Base-by-base conservation (phyloP, 1,140 invertebrate species). In the Nixonia krombeini region DNA sequence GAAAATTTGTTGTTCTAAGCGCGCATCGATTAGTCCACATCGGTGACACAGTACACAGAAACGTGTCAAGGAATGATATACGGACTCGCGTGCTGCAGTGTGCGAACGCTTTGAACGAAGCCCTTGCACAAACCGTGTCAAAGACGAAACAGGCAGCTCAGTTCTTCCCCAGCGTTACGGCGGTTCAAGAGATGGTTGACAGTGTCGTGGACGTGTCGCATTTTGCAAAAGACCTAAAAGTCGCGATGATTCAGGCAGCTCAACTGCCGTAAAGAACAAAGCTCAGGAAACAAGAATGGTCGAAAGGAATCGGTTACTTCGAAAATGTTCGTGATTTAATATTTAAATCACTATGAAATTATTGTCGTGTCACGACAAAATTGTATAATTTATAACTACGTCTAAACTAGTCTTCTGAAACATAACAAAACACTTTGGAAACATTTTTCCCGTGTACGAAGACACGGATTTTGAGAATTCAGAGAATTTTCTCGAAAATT, bases 171-270 rank as follows among this genome's bases (percentile, higher is more conserved):
- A 94, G 93, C 72, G 94, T 96, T 0, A 89, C 88, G 12, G 94
- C 94, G 0, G 94, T 97, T 0, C 94, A 96, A 67, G 94, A 95
- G 62, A 98, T 98, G 95, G 94, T 96, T 0, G 94, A 96, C 79
- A 90, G 93, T 7, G 91, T 97, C 12, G 90, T 93, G 7, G 91
- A 93, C 75, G 91, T 95, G 13, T 94, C 92, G 0, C 90, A 92
- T 76, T 85, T 92, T 47, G 92, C 93, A 0, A 88, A 89, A 57
- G 90, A 93, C 75, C 87, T 95, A 13, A 94, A 93, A 62, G 78
- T 83, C 16, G 77, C 79, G 8, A 82, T 83, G 75, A 80, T 83
- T 17, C 78, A 81, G 17, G 72, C 76, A 5, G 74, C 79, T 10
- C 81, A 83, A 17, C 21, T 3, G 6, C 21, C 21, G 2, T 21